Evolutionary conservation across 2,797 vertebrate species (phyloP), one percentile per base, ranked within the genome.

Genomic region (Thaleichthys pacificus): DNA sequence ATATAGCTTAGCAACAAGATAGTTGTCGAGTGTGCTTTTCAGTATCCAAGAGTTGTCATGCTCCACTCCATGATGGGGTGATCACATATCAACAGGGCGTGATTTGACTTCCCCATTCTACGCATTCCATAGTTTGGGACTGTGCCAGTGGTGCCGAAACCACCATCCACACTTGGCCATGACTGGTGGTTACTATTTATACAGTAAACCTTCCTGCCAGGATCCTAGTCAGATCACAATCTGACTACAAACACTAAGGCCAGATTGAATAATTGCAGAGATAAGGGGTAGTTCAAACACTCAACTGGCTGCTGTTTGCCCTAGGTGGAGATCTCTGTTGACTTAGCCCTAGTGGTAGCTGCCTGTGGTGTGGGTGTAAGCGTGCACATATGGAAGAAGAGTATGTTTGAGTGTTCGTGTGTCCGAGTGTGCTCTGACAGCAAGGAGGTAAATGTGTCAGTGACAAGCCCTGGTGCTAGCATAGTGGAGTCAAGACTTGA

Each of bases 211-310:
- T 47, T 12, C 71, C 77, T 30, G 30, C 30, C 54, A 30, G 57
- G 61, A 73, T 69, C 69, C 70, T 49, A 24, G 35, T 72, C 69
- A 64, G 69, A 73, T 80, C 72, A 24, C 65, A 71, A 69, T 79
- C 74, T 66, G 54, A 47, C 61, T 73, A 75, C 71, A 76, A 74
- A 79, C 80, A 72, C 70, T 75, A 4, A 24, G 60, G 60, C 47
- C 35, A 65, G 67, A 61, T 81, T 68, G 70, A 76, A 79, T 63
- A 68, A 73, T 68, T 4, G 22, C 11, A 8, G 21, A 26, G 76
- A 78, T 78, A 80, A 77, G 72, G 28, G 32, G 47, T 47, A 71
- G 71, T 70, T 28, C 75, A 82, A 82, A 79, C 75, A 76, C 28
- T 42, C 17, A 15, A 6, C 42, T 57, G 42, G 42, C 42, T 47